Evolutionary conservation across 1,140 invertebrate genomes (phyloP).

Genomic region (Solenopsis fugax): DNA sequence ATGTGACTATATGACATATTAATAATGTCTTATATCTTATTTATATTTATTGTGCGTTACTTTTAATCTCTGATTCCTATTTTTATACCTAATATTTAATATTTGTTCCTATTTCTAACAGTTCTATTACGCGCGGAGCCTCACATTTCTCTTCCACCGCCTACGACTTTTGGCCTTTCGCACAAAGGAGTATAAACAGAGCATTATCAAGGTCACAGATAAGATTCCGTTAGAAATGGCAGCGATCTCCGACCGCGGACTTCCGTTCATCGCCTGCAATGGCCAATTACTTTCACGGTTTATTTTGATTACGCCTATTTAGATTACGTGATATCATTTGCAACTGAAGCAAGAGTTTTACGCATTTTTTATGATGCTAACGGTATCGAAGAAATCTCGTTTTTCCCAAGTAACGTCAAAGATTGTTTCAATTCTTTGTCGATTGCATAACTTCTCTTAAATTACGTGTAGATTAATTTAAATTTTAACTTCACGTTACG

Average conservation of each 20-base stretch:
- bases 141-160: not conserved
- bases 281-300: slow-evolving; percentile 35
- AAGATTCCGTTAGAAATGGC: slow-evolving; percentile 49
- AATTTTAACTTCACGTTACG: not conserved
- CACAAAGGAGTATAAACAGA: slow-evolving; percentile 24
- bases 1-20: too few relatives aligned
- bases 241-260: slow-evolving; percentile 43
- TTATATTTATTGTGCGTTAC: too few relatives aligned
- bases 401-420: not conserved
- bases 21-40: too few relatives aligned
- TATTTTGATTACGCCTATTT: slow-evolving; percentile 36
- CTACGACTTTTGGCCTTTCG: slow-evolving; percentile 45
- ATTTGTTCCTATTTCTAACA: too few relatives aligned
- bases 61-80: too few relatives aligned
- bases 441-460: not conserved
- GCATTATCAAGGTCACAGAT: slow-evolving; percentile 64
- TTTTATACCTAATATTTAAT: too few relatives aligned
- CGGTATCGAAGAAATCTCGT: not conserved
- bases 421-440: not conserved
- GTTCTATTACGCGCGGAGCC: too few relatives aligned
- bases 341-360: slow-evolving; percentile 47
- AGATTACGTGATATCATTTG: slow-evolving; percentile 53
- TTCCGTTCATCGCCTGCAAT: slow-evolving; percentile 68
- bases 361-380: slow-evolving; percentile 4
- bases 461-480: not conserved